phyloP scores from a whole-genome alignment of 2,113 vertebrate species.

The Ophthalmolycus amberensis region DNA sequence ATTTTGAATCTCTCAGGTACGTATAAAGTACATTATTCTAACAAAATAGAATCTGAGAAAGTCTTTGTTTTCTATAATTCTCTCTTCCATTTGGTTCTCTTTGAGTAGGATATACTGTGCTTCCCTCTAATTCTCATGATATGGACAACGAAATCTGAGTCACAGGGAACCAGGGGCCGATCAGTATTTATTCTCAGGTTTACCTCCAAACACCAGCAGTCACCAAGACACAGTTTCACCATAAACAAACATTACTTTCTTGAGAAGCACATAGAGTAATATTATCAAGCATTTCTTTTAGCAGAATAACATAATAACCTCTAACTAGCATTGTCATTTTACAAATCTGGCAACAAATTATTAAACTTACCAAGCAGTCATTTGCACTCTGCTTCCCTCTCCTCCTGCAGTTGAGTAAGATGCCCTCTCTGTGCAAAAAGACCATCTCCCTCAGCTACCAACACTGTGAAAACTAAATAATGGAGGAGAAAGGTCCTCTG shows the following conservation, averaged over 20 bases:
- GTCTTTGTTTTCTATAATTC: too few relatives aligned
- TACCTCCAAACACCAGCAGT: neutral
- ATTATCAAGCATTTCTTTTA: neutral
- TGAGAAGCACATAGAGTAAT: neutral
- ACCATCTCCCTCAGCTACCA: slow-evolving; percentile 65
- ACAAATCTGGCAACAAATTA: slow-evolving; percentile 26
- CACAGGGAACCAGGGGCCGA: neutral
- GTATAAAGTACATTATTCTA: neutral
- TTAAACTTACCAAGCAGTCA: slow-evolving; percentile 66
- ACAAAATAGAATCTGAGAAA: too few relatives aligned
- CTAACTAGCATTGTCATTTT: neutral
- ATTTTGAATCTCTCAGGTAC: slow-evolving; percentile 10
- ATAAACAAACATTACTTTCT: too few relatives aligned
- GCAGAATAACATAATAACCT: neutral
- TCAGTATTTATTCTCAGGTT: slow-evolving; percentile 1
- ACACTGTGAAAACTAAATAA: slow-evolving; percentile 20
- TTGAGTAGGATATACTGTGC: too few relatives aligned
- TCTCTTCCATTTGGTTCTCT: too few relatives aligned
- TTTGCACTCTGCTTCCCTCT: slow-evolving; percentile 51
- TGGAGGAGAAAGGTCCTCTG: neutral
- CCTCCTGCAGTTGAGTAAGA: slow-evolving; percentile 75
- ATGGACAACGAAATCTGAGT: neutral
- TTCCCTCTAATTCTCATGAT: neutral
- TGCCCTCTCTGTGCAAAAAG: slow-evolving; percentile 67
- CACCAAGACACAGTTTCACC: neutral